These are phyloP conservation scores for Lathronympha strigana DNA, from an alignment of 2,888 invertebrate genomes.

Conservation along the genomic window DNA sequence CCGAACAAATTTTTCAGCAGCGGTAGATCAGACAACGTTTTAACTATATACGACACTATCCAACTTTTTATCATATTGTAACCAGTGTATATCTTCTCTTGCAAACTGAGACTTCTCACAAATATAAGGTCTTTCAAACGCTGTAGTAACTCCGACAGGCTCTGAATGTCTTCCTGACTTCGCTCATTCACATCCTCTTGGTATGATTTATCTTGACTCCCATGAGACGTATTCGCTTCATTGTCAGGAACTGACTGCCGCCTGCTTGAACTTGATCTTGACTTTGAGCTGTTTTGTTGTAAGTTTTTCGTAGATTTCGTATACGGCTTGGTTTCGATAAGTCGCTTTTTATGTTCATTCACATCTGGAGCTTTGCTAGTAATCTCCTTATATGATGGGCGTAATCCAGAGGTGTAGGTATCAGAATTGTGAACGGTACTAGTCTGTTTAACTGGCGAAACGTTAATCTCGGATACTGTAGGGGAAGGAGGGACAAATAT, in stretches of 20 bases:
- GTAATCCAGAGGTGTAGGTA: neutral
- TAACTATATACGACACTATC: neutral
- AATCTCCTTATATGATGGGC: neutral
- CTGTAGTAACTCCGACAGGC: neutral
- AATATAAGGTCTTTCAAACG: slow-evolving; percentile 6
- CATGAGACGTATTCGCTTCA: neutral
- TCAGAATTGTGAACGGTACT: neutral
- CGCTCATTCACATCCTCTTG: neutral
- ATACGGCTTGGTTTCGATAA: neutral
- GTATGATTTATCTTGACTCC: neutral
- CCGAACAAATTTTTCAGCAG: slow-evolving; percentile 4
- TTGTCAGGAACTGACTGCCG: neutral
- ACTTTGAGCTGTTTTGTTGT: neutral
- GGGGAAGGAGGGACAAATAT: slow-evolving; percentile 17
- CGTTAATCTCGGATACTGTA: neutral
- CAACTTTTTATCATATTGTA: slow-evolving; percentile 10
- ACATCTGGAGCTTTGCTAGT: neutral
- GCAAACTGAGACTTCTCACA: neutral
- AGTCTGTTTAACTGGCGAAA: neutral
- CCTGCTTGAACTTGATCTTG: neutral
- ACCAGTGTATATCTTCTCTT: neutral
- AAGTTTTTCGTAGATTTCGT: neutral
- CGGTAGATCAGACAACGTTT: slow-evolving; percentile 10
- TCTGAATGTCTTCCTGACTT: slow-evolving; percentile 11
- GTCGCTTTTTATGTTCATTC: neutral